Percentiles rank a stretch among this genome's conserved stretches.
Conservation (phyloP, 2,888 invertebrate species). For the Microdon myrmicae region DNA sequence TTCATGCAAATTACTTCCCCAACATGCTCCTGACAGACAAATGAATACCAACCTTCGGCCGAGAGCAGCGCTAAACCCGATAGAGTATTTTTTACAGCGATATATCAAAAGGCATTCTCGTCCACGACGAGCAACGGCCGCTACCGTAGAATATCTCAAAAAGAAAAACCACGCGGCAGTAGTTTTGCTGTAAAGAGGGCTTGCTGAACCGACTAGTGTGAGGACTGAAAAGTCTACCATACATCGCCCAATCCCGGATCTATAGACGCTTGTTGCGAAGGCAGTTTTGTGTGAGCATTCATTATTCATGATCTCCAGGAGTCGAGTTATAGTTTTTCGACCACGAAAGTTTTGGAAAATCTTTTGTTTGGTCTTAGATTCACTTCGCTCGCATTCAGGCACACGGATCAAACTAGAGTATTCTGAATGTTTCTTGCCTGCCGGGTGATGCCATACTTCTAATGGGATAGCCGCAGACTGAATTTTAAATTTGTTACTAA, state of each 20-base stretch:
- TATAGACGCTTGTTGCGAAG: constrained; percentile 25
- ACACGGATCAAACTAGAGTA: neutral
- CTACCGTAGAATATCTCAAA: constrained; percentile 4
- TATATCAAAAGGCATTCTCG: constrained; percentile 32
- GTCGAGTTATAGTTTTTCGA: constrained; percentile 27
- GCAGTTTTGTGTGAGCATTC: constrained; percentile 47
- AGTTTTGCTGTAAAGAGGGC: constrained; percentile 2
- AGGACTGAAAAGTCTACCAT: constrained; percentile 21
- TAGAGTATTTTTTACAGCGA: constrained; percentile 41
- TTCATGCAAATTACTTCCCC: constrained; percentile 48
- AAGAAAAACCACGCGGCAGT: constrained; percentile 7
- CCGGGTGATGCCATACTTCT: neutral
- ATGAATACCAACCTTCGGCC: constrained; percentile 25
- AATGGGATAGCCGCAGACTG: no score
- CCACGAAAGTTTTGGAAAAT: constrained; percentile 20
- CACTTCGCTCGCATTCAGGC: constrained; percentile 3
- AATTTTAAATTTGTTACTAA: neutral
- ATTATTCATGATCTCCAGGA: constrained; percentile 38
- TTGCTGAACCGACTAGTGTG: neutral
- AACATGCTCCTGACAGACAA: constrained; percentile 39
- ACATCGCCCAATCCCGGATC: constrained; percentile 27
- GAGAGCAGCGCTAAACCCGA: constrained; percentile 23
- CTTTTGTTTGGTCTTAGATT: constrained; percentile 13
- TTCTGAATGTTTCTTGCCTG: constrained; percentile 2
- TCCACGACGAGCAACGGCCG: constrained; percentile 2